These are phyloP conservation scores for Pseudopipra pipra DNA, from an alignment of 2,113 vertebrate species.

Conservation along the genomic window DNA sequence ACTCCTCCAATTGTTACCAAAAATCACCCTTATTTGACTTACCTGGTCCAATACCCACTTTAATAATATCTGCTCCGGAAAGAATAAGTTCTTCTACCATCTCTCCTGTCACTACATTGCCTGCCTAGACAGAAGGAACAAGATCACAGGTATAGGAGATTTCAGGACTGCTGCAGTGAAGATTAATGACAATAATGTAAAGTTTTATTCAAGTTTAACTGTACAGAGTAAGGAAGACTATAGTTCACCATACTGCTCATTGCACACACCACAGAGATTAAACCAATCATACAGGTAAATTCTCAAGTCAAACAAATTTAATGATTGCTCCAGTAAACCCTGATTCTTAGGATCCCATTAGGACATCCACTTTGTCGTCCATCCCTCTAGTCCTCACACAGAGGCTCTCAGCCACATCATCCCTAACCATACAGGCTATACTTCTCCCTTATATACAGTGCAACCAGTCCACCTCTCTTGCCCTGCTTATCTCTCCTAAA, in stretches of 20 bases:
- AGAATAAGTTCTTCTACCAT: conserved; percentile 99
- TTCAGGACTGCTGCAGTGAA: not conserved
- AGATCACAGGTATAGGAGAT: not conserved
- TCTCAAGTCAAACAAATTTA: not conserved
- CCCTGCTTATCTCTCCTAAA: not conserved
- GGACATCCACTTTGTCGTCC: not conserved
- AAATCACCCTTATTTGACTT: conserved; percentile 18
- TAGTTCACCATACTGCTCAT: not conserved
- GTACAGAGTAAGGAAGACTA: not conserved
- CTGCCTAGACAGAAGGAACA: conserved; percentile 82
- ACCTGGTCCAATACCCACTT: conserved; percentile 99
- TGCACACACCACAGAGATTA: not conserved
- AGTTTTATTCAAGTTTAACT: not conserved
- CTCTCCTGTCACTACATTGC: conserved; percentile 97
- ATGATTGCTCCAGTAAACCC: not conserved
- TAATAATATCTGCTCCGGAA: conserved; percentile 95
- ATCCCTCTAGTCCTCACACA: not conserved
- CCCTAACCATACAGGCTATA: not conserved
- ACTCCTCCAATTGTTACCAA: not conserved
- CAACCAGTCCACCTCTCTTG: not conserved
- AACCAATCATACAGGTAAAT: not conserved
- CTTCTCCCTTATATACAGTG: not conserved
- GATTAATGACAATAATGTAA: not conserved
- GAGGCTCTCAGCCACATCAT: not conserved
- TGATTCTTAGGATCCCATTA: not conserved